Evolutionary conservation across 2,797 vertebrate genomes (phyloP).

Genomic region (Microcaecilia unicolor): DNA sequence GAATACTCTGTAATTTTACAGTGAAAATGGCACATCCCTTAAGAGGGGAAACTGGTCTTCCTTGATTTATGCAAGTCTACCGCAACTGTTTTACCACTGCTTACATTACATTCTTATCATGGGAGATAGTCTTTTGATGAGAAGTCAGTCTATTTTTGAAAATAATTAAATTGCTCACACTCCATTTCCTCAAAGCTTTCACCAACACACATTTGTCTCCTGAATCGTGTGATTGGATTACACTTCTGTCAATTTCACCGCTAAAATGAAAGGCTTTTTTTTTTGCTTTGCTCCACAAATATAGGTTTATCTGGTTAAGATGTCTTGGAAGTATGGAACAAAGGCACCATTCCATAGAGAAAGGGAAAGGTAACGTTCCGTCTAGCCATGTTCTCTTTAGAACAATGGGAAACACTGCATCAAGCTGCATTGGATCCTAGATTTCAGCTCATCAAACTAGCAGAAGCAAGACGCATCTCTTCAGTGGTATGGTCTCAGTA

Average conservation of each 20-base stretch:
- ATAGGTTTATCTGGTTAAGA: neutral
- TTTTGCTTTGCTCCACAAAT: conserved; percentile 9
- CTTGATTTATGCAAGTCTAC: conserved; percentile 8
- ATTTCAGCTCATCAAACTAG: too few relatives aligned
- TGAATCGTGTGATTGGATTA: neutral
- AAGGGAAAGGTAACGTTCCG: too few relatives aligned
- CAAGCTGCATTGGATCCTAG: too few relatives aligned
- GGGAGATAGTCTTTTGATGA: too few relatives aligned
- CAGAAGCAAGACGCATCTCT: too few relatives aligned
- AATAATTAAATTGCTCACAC: neutral
- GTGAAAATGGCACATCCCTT: conserved; percentile 7
- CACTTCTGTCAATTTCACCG: conserved; percentile 3
- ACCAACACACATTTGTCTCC: neutral
- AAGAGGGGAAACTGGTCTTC: neutral
- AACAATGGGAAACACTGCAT: too few relatives aligned
- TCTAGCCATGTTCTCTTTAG: too few relatives aligned
- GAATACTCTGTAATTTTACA: neutral
- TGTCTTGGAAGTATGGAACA: too few relatives aligned
- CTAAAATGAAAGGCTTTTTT: conserved; percentile 1
- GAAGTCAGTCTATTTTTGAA: neutral
- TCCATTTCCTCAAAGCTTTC: conserved; percentile 2
- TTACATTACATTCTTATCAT: conserved; percentile 5
- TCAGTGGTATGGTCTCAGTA: too few relatives aligned
- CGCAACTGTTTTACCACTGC: neutral
- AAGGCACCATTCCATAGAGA: too few relatives aligned